Evolutionary conservation across 1,140 invertebrate species (phyloP), one percentile per base, ranked within the genome.

Genomic region (Caerostris extrusa): DNA sequence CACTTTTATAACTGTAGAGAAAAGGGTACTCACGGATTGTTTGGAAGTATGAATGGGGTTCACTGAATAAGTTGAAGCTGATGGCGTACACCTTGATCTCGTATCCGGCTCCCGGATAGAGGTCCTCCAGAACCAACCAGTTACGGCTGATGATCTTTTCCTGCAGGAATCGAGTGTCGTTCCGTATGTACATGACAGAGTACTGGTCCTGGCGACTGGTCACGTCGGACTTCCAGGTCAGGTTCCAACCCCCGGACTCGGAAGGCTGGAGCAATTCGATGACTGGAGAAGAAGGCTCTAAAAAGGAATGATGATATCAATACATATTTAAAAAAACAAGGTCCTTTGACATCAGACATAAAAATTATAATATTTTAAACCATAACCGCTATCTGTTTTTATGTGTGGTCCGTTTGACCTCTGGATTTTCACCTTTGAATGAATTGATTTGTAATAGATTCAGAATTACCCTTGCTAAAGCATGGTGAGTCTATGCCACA

Each of bases 201-300:
- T 98, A 99, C 95, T 97, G 97, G 95, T 98, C 98, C 96, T 99
- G 98, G 71, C 97, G 97, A 1, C 98, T 98, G 95, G 98, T 98
- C 0, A 98, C 98, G 95, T 99, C 98, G 91, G 98, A 98, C 96
- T 98, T 98, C 98, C 98, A 99, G 12, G 98, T 98, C 60, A 99
- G 98, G 94, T 98, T 98, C 88, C 99, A 96, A 5, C 82, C 95
- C 2, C 69, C 94, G 12, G 87, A 19, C 14, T 53, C 69, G 0
- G 93, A 61, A 6, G 98, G 97, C 95, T 97, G 97, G 53, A 98
- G 96, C 95, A 98, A 97, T 95, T 98, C 97, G 91, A 98, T 98
- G 92, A 98, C 98, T 3, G 98, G 98, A 88, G 98, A 98, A 53
- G 98, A 98, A 6, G 98, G 98, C 85, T 97, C 96, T 96, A 90